Conservation (phyloP, 2,888 invertebrate genomes). For the Epinotia brunnichana region DNA sequence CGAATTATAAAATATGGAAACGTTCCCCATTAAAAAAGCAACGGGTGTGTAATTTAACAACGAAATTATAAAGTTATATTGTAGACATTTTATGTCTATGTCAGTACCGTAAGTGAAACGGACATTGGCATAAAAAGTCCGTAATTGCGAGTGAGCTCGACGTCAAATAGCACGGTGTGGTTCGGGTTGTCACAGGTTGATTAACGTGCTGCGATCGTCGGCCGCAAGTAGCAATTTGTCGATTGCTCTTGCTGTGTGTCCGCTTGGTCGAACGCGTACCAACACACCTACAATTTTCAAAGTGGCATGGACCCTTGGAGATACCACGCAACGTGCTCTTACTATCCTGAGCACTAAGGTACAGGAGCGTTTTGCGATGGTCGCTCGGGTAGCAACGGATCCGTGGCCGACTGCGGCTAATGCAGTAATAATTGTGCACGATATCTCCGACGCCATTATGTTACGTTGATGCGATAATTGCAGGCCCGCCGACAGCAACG, state of each 20-base stretch:
- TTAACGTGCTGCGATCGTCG: constrained; percentile 49
- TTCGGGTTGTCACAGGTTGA: constrained; percentile 49
- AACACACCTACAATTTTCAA: constrained; percentile 6
- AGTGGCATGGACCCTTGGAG: not conserved
- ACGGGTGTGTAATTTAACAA: constrained; percentile 7
- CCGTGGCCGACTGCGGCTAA: constrained; percentile 50
- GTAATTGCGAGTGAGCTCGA: constrained; percentile 43
- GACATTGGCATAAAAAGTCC: constrained; percentile 42
- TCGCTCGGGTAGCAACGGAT: constrained; percentile 13
- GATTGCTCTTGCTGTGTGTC: constrained; percentile 46
- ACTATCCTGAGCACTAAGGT: constrained; percentile 23
- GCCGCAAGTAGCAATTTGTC: constrained; percentile 53
- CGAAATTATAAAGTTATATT: constrained; percentile 19
- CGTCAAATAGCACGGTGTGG: constrained; percentile 46
- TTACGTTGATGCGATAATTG: constrained; percentile 66
- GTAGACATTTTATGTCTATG: constrained; percentile 35
- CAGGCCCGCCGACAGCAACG: constrained; percentile 56
- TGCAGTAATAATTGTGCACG: constrained; percentile 62
- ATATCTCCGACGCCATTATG: constrained; percentile 58
- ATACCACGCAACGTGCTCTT: constrained; percentile 24
- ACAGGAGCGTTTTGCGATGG: constrained; percentile 13
- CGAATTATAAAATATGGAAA: constrained; percentile 45
- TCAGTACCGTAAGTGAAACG: constrained; percentile 44
- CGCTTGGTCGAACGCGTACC: constrained; percentile 26
- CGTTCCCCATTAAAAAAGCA: constrained; percentile 53